phyloP scores from a whole-genome alignment of 1,140 invertebrate genomes.

The Hycleus cichorii region DNA sequence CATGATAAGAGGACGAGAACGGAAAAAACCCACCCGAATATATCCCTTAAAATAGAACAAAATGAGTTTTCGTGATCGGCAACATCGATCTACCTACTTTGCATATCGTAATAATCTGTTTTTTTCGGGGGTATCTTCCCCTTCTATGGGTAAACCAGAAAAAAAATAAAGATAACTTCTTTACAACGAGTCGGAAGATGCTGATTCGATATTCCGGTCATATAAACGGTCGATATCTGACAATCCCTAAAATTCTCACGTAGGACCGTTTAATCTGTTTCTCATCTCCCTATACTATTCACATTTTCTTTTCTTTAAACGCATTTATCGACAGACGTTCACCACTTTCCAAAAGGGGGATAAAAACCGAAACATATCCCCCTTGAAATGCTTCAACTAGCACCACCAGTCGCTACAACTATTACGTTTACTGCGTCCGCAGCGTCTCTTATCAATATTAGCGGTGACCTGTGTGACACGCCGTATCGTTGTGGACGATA shows the following conservation, averaged over 20 bases:
- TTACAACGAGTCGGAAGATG: background rate
- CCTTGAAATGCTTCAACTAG: too few species aligned
- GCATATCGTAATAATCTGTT: constrained; percentile 24
- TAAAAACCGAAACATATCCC: too few species aligned
- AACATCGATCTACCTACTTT: constrained; percentile 15
- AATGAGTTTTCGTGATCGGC: constrained; percentile 13
- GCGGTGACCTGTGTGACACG: background rate
- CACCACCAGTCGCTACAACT: too few species aligned
- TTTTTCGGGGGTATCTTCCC: background rate
- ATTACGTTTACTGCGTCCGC: constrained; percentile 6
- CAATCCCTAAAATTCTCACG: constrained; percentile 25
- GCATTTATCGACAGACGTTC: constrained; percentile 13
- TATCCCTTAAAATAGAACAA: background rate
- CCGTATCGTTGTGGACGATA: too few species aligned
- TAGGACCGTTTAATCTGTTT: constrained; percentile 25
- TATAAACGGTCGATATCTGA: constrained; percentile 17
- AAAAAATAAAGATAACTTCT: constrained; percentile 19
- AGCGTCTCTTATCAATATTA: background rate
- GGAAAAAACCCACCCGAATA: constrained; percentile 8
- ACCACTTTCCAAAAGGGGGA: too few species aligned
- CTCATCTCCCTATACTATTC: constrained; percentile 19
- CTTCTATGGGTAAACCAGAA: too few species aligned
- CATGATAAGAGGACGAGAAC: constrained; percentile 4
- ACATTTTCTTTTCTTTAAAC: constrained; percentile 12
- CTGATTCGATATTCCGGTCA: constrained; percentile 19